Evolutionary conservation across 2,113 vertebrate species (phyloP), one percentile per base, ranked within the genome.

Genomic region (Sisor rabdophorus): DNA sequence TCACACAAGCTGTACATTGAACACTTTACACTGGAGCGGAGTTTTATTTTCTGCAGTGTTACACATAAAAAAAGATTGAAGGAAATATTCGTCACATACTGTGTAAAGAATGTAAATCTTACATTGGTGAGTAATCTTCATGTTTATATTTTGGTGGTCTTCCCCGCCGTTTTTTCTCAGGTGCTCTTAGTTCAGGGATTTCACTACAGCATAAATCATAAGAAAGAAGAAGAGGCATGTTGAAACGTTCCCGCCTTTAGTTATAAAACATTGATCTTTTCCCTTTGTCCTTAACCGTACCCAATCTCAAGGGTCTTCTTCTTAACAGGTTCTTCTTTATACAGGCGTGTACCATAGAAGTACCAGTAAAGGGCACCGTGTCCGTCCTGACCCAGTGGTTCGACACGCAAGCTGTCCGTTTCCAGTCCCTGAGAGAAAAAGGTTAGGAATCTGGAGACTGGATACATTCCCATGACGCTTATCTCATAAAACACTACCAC

Each of bases 311-410:
- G 91, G 50, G 88, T 55, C 79, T 86, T 93, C 12, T 83, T 89
- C 85, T 72, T 82, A n/a, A 91, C 80, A 0, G 94, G 93, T 48
- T 95, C 94, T 81, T 99, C 97, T 87, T 98, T 98, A 89, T 99
- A 99, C 93, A 99, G 94, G 30, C 97, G 89, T 0, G 96, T 98
- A 77, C 97, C 97, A 0, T 98, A 99, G 84, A 99, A 99, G 88
- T 99, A 99, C 97, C 97, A 99, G 81, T 99, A 99, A 88, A 97
- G 93, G 84, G 96, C 95, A 3, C 97, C 95, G 1, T 90, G 90
- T 79, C 92, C 95, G 87, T 98, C 97, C 81, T 97, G 94, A 5
- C 97, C 97, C 84, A 99, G 86, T 0, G 97, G 97, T 86, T 98
- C 96, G 69, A 98, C 96, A 0, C 97, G 93, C 79, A 99, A 91